A percentile compares a stretch with the other conserved stretches of the same genome.
These are phyloP conservation scores for Tanytarsus gracilentus DNA, from an alignment of 2,888 invertebrate genomes.

Conservation along the genomic window DNA sequence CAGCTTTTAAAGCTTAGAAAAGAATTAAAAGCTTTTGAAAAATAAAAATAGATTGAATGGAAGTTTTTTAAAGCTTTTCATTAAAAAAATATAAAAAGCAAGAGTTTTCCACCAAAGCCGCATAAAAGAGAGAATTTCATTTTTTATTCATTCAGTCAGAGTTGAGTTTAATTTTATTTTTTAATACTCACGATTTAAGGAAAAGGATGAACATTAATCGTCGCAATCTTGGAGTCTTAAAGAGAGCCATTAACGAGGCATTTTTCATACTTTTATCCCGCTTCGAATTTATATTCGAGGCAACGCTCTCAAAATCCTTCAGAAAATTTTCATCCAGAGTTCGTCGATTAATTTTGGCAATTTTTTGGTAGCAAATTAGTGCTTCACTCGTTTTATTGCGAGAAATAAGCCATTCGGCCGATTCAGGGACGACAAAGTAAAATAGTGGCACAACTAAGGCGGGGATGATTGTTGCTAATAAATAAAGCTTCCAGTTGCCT, in stretches of 20 bases:
- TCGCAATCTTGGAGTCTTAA: conserved; percentile 48
- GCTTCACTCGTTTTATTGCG: conserved; percentile 47
- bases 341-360: conserved; percentile 47
- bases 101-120: too few relatives aligned
- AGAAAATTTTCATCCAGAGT: conserved; percentile 41
- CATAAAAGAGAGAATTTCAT: too few relatives aligned
- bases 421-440: conserved; percentile 50
- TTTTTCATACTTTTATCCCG: conserved; percentile 34
- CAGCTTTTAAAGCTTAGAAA: too few relatives aligned
- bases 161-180: neutral
- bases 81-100: too few relatives aligned
- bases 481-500: conserved; percentile 46
- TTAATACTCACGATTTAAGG: conserved; percentile 50
- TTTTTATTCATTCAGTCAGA: too few relatives aligned
- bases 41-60: too few relatives aligned
- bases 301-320: conserved; percentile 40
- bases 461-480: conserved; percentile 47
- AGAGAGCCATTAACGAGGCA: conserved; percentile 45
- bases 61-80: too few relatives aligned
- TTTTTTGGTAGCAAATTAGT: conserved; percentile 44
- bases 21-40: too few relatives aligned
- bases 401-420: conserved; percentile 52
- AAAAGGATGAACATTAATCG: conserved; percentile 48
- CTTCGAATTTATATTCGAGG: conserved; percentile 34
- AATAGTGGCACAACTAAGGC: conserved; percentile 44